A percentile compares a stretch with the other conserved stretches of the same genome.
Conservation (phyloP, 1,140 invertebrate genomes). For the Ips nitidus region DNA sequence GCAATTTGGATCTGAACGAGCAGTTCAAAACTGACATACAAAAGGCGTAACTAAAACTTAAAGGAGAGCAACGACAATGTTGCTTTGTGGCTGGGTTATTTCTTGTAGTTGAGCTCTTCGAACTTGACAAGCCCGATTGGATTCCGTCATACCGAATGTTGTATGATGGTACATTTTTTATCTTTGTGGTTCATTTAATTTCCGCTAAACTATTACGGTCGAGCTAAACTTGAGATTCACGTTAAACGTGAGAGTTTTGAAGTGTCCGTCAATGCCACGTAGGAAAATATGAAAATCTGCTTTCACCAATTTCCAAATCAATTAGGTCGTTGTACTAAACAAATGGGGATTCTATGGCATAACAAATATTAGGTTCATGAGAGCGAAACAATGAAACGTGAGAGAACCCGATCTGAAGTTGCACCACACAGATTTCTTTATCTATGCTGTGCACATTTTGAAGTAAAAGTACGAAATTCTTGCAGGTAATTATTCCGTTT, state of each 20-base stretch:
- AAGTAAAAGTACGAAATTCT: constrained; percentile 19
- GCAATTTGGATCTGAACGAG: constrained; percentile 14
- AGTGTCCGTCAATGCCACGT: too few species aligned
- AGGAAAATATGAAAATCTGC: too few species aligned
- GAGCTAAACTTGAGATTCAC: neutral
- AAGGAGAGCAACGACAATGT: constrained; percentile 16
- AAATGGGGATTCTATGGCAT: too few species aligned
- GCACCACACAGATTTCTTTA: constrained; percentile 12
- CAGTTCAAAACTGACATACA: constrained; percentile 17
- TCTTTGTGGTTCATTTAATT: constrained; percentile 10
- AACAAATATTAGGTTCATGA: constrained; percentile 4
- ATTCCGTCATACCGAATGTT: constrained; percentile 18
- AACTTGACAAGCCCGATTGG: constrained; percentile 15
- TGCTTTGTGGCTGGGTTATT: constrained; percentile 18
- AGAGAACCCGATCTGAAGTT: constrained; percentile 3
- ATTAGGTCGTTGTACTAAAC: neutral
- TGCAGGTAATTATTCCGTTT: constrained; percentile 14
- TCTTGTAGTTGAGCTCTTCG: constrained; percentile 19
- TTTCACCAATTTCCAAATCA: neutral
- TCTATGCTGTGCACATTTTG: constrained; percentile 12
- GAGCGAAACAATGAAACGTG: constrained; percentile 8
- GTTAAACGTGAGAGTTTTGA: too few species aligned
- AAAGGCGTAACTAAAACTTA: constrained; percentile 18
- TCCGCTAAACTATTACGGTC: neutral
- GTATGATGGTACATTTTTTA: constrained; percentile 7